Percentiles rank a stretch among this genome's conserved stretches.
Evolutionary conservation across 2,797 vertebrate species (phyloP).

Genomic region (Taeniopygia guttata): DNA sequence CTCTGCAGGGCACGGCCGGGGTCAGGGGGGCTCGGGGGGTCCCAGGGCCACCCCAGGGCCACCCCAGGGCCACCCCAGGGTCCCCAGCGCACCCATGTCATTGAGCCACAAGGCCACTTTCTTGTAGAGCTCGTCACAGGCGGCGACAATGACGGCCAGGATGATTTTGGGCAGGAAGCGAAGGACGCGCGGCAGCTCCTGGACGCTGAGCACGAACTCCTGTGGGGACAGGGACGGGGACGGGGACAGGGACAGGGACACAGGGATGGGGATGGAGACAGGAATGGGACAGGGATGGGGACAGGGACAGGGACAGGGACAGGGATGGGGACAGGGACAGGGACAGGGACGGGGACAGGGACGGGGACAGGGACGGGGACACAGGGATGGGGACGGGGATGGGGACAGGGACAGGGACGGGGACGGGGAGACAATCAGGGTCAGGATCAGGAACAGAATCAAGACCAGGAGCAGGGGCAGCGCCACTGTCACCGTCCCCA

Average conservation of each 20-base stretch:
- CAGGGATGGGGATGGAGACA: background rate
- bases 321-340: too few species aligned
- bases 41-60: background rate
- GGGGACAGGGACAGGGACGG: too few species aligned
- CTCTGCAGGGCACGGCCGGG: conserved; percentile 73
- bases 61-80: background rate
- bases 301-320: background rate
- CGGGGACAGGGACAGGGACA: rapidly evolving
- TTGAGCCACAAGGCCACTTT: conserved; percentile 97
- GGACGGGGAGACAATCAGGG: background rate
- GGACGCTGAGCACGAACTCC: conserved; percentile 93
- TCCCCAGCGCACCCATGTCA: conserved; percentile 86
- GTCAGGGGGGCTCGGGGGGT: background rate
- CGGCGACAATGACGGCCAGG: conserved; percentile 91
- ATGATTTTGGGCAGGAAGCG: conserved; percentile 94
- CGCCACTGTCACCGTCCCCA: too few species aligned
- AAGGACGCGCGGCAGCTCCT: conserved; percentile 88
- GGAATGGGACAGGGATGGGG: too few species aligned
- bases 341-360: background rate
- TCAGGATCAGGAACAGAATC: rapidly evolving
- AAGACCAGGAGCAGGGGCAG: background rate
- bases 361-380: background rate
- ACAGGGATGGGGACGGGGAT: background rate
- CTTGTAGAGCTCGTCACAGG: conserved; percentile 94
- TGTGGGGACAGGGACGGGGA: conserved; percentile 16